Evolutionary conservation across 1,140 invertebrate species (phyloP).

Genomic region (Whitmania pigra): DNA sequence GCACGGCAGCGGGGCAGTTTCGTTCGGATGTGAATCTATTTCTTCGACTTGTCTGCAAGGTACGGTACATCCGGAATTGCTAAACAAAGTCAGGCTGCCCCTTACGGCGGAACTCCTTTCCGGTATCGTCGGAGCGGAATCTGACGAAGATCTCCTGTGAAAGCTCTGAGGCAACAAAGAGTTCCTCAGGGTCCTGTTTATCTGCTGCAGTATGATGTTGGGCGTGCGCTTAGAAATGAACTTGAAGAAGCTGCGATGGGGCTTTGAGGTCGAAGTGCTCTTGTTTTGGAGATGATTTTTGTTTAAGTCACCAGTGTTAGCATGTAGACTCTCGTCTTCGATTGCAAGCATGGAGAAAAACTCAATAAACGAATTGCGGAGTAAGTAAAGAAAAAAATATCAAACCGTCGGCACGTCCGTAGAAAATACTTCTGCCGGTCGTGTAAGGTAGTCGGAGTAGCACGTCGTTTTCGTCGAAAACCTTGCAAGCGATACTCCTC

Average conservation of each 20-base stretch:
- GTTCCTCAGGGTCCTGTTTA: not conserved
- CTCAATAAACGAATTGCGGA: not conserved
- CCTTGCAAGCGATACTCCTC: conserved; percentile 6
- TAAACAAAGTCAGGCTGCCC: no score
- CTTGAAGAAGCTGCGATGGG: conserved; percentile 3
- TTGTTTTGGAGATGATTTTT: not conserved
- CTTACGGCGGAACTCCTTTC: not conserved
- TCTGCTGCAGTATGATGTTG: conserved; percentile 10
- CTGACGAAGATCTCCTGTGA: not conserved
- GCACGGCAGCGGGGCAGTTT: no score
- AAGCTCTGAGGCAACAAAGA: not conserved
- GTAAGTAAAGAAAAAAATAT: not conserved
- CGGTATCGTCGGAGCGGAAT: not conserved
- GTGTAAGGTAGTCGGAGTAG: conserved; percentile 12
- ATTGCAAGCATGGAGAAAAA: not conserved
- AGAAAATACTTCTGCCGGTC: conserved; percentile 19
- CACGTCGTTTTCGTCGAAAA: conserved; percentile 5
- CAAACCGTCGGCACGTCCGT: conserved; percentile 5
- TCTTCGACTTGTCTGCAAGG: no score
- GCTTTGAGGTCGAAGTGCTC: conserved; percentile 2
- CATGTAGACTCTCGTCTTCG: not conserved
- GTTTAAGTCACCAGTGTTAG: not conserved
- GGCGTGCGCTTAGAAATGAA: not conserved
- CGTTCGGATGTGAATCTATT: no score
- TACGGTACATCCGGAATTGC: no score